These are phyloP conservation scores for Tor tambroides DNA, from an alignment of 2,113 vertebrate genomes.

Conservation along the genomic window DNA sequence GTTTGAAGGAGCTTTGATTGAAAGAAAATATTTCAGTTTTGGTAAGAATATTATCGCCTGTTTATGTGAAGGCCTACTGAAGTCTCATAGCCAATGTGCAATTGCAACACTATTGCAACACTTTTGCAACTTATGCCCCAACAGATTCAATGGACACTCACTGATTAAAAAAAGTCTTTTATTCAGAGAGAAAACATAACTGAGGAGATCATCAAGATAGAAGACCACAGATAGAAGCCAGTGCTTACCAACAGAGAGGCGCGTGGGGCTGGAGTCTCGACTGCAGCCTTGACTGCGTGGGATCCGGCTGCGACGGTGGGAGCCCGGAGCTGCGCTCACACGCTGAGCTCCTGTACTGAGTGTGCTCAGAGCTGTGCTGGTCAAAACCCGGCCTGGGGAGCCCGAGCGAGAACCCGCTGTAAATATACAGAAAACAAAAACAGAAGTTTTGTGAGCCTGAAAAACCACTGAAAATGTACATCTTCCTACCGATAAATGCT, in stretches of 20 bases:
- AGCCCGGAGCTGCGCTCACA: slow-evolving; percentile 80
- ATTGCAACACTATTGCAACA: slow-evolving; percentile 14
- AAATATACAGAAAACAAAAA: slow-evolving; percentile 49
- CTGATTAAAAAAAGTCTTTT: background rate
- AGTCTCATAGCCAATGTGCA: background rate
- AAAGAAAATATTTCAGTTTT: slow-evolving; percentile 51
- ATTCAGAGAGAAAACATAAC: background rate
- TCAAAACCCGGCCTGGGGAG: slow-evolving; percentile 93
- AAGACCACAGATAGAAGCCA: background rate
- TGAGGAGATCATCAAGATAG: background rate
- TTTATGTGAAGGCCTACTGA: background rate
- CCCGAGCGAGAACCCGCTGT: slow-evolving; percentile 95
- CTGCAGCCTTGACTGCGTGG: slow-evolving; percentile 97
- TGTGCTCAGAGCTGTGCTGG: slow-evolving; percentile 90
- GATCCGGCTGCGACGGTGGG: slow-evolving; percentile 92
- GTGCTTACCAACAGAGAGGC: slow-evolving; percentile 91
- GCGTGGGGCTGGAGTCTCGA: slow-evolving; percentile 93
- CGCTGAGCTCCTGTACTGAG: slow-evolving; percentile 88
- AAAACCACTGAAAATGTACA: background rate
- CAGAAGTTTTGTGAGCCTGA: background rate
- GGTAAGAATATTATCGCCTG: slow-evolving; percentile 22
- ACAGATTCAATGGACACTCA: background rate
- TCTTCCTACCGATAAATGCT: background rate
- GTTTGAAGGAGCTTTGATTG: slow-evolving; percentile 77
- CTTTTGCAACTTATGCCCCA: background rate